Conservation (phyloP, 2,113 vertebrate genomes). For the Cricetomys ansorgei region DNA sequence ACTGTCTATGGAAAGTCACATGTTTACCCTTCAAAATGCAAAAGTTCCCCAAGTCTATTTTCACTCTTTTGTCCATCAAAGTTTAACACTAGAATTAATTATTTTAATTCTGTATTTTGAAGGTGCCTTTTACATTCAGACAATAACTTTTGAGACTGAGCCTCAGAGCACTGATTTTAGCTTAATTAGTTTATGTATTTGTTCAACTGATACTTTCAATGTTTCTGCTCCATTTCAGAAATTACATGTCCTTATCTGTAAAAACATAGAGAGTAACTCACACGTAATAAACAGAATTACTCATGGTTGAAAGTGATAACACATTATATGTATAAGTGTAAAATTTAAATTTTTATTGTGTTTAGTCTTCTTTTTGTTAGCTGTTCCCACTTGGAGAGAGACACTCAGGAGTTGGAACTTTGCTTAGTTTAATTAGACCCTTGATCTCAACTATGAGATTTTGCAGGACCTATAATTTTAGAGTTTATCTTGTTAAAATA, state of each 20-base stretch:
- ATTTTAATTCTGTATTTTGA: slow-evolving; percentile 71
- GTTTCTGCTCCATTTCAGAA: slow-evolving; percentile 51
- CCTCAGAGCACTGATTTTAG: slow-evolving; percentile 68
- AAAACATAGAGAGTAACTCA: slow-evolving; percentile 67
- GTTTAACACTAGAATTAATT: slow-evolving; percentile 61
- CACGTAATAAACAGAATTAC: slow-evolving; percentile 69
- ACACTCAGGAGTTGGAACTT: background rate
- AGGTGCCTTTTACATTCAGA: slow-evolving; percentile 73
- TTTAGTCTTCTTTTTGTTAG: slow-evolving; percentile 34
- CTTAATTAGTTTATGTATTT: slow-evolving; percentile 75
- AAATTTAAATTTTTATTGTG: slow-evolving; percentile 68
- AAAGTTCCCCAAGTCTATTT: slow-evolving; percentile 14
- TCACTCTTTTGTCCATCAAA: slow-evolving; percentile 42
- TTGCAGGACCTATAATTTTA: background rate
- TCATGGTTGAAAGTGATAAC: slow-evolving; percentile 71
- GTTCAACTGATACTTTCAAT: slow-evolving; percentile 63
- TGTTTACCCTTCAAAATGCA: slow-evolving; percentile 41
- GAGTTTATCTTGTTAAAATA: background rate
- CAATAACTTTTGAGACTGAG: slow-evolving; percentile 60
- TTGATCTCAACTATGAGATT: background rate
- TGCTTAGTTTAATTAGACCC: background rate
- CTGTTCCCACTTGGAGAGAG: background rate
- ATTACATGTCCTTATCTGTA: slow-evolving; percentile 73
- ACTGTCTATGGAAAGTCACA: slow-evolving; percentile 25
- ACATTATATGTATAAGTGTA: slow-evolving; percentile 43